Evolutionary conservation across 1,140 invertebrate genomes (phyloP), one percentile per base, ranked within the genome.

Genomic region (Hyles euphorbiae): DNA sequence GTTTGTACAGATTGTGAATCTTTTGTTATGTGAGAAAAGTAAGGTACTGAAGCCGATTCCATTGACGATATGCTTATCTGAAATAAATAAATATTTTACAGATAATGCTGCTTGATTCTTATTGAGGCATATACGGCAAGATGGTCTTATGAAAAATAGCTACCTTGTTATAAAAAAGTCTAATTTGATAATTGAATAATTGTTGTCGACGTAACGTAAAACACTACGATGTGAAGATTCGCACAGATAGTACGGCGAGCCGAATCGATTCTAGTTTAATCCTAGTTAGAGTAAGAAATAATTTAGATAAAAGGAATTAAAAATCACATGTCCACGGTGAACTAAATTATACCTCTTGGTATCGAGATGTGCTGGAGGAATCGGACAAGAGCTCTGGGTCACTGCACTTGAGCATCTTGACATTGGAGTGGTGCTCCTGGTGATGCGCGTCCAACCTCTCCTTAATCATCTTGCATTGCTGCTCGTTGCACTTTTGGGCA

Each of bases 361-460:
- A 34, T 46, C 11, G 10, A 6, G n/a, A 11, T 36, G n/a, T 22
- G 40, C 12, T 53, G 5, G n/a, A 5, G 2, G 12, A 12, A 9
- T 34, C 11, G 47, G 36, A 40, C 11, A 43, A 5, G 6, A 9
- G 11, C 3, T 49, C 46, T 10, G 7, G 11, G 7, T 54, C 50
- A 12, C 32, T 34, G 50, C 0, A 9, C 22, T 5, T 11, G 47
- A 11, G 3, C 50, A 8, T 50, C 50, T 10, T 32, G 12, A 22
- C 2, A 5, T 54, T 36, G 2, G n/a, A 8, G 36, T 62, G 60
- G n/a, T 60, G 60, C 8, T 49, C 12, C 9, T 8, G 34, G 3
- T 53, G 52, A 8, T 78, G 75, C 1, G 58, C 45, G 2, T 68
- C 58, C 4, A 78, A 40, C 8, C 75, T 53, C 49, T 76, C 53